These are phyloP conservation scores for Meteorus sp. DNA, from an alignment of 1,140 invertebrate species.

Conservation along the genomic window DNA sequence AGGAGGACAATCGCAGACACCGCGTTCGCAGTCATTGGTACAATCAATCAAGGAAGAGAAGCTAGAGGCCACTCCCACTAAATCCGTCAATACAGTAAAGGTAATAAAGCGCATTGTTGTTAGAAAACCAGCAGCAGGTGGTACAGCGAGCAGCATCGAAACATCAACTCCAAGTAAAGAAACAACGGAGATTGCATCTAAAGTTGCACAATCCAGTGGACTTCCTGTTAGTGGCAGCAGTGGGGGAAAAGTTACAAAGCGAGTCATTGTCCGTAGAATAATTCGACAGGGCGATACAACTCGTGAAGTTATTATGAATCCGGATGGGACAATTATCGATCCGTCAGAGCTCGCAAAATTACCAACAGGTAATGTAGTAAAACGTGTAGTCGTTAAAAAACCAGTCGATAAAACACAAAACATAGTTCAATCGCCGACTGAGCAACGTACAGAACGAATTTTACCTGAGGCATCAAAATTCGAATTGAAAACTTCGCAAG, in stretches of 20 bases:
- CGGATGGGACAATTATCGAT: slow-evolving; percentile 54
- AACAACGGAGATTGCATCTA: neutral
- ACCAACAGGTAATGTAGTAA: slow-evolving; percentile 55
- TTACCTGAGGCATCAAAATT: slow-evolving; percentile 40
- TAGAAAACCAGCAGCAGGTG: slow-evolving; percentile 41
- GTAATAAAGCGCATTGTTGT: slow-evolving; percentile 55
- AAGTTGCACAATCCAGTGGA: neutral
- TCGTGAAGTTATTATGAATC: slow-evolving; percentile 55
- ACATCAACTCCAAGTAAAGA: slow-evolving; percentile 1
- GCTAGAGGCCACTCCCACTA: slow-evolving; percentile 23
- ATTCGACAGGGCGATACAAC: slow-evolving; percentile 55
- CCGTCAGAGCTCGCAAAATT: slow-evolving; percentile 54
- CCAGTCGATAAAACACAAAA: slow-evolving; percentile 46
- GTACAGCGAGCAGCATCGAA: slow-evolving; percentile 9
- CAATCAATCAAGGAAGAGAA: too few species aligned
- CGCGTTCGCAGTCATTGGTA: too few species aligned
- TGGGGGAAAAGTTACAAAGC: slow-evolving; percentile 48
- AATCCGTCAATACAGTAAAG: slow-evolving; percentile 48
- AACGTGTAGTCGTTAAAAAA: slow-evolving; percentile 54
- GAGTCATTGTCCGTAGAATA: slow-evolving; percentile 54
- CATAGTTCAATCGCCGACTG: slow-evolving; percentile 42
- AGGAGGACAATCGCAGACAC: slow-evolving; percentile 10
- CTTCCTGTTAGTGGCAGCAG: too few species aligned
- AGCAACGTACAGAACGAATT: slow-evolving; percentile 16
- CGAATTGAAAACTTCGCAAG: slow-evolving; percentile 49